Evolutionary conservation across 2,888 invertebrate genomes (phyloP).

Genomic region (Griposia aprilina): DNA sequence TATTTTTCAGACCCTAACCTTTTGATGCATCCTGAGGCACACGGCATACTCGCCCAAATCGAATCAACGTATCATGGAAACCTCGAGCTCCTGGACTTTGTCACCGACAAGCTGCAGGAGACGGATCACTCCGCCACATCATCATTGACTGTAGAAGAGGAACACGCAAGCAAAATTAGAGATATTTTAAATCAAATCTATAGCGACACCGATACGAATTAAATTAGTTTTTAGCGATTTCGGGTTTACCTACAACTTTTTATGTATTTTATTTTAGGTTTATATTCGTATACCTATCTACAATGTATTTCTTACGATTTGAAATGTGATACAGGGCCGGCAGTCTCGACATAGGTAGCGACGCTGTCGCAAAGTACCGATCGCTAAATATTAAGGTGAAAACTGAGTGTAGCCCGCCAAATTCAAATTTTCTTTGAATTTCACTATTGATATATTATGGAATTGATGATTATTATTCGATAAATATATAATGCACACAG

Average conservation of each 20-base stretch:
- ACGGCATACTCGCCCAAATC: neutral
- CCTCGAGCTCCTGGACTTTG: neutral
- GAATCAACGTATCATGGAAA: conserved; percentile 1
- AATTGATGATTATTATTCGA: too few relatives aligned
- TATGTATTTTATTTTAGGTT: neutral
- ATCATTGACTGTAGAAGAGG: neutral
- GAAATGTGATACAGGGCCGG: neutral
- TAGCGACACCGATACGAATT: neutral
- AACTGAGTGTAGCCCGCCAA: too few relatives aligned
- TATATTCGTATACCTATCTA: neutral
- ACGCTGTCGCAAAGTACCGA: too few relatives aligned
- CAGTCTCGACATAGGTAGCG: too few relatives aligned
- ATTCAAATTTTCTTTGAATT: too few relatives aligned
- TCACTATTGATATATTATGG: too few relatives aligned
- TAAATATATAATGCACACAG: too few relatives aligned
- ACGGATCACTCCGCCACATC: neutral
- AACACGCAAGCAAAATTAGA: neutral
- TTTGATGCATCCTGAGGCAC: neutral
- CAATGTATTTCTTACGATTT: neutral
- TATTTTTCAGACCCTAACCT: conserved; percentile 10
- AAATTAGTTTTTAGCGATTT: neutral
- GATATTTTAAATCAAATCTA: conserved; percentile 9
- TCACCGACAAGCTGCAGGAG: conserved; percentile 15
- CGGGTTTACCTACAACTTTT: neutral
- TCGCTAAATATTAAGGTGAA: too few relatives aligned